Conservation (phyloP, 2,888 invertebrate species). For the Caenorhabditis imperialis region DNA sequence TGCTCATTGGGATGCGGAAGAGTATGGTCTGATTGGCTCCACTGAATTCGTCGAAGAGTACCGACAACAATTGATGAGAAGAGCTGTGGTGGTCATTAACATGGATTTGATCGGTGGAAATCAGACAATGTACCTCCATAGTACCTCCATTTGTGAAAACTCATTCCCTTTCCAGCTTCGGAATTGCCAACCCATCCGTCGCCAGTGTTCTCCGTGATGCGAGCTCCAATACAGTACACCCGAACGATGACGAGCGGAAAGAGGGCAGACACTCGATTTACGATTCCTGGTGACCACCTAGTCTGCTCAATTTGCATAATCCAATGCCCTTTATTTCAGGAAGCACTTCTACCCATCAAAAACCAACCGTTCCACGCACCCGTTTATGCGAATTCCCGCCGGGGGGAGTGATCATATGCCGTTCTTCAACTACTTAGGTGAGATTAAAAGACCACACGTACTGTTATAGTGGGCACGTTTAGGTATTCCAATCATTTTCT, state of each 20-base stretch:
- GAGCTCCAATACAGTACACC: conserved; percentile 76
- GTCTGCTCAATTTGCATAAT: conserved; percentile 16
- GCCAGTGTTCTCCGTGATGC: conserved; percentile 77
- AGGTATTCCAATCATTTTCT: conserved; percentile 78
- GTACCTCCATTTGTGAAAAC: no score
- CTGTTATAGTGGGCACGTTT: conserved; percentile 54
- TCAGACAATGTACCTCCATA: conserved; percentile 62
- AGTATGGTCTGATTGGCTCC: conserved; percentile 79
- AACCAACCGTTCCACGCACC: conserved; percentile 19
- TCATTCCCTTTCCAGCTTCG: conserved; percentile 57
- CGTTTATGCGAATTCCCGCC: conserved; percentile 72
- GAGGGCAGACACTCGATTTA: conserved; percentile 67
- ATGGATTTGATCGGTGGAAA: conserved; percentile 77
- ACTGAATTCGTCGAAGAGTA: conserved; percentile 80
- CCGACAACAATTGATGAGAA: conserved; percentile 69
- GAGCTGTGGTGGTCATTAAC: conserved; percentile 79
- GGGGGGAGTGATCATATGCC: conserved; percentile 80
- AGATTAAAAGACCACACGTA: neutral
- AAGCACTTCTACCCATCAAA: conserved; percentile 17
- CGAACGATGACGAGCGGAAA: conserved; percentile 58
- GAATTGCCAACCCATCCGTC: conserved; percentile 76
- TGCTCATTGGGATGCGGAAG: conserved; percentile 81
- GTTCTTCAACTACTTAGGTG: conserved; percentile 78
- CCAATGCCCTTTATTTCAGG: conserved; percentile 13
- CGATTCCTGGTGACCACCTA: conserved; percentile 71